These are phyloP conservation scores for Syngnathus typhle DNA, from an alignment of 2,113 vertebrate genomes.

Conservation along the genomic window DNA sequence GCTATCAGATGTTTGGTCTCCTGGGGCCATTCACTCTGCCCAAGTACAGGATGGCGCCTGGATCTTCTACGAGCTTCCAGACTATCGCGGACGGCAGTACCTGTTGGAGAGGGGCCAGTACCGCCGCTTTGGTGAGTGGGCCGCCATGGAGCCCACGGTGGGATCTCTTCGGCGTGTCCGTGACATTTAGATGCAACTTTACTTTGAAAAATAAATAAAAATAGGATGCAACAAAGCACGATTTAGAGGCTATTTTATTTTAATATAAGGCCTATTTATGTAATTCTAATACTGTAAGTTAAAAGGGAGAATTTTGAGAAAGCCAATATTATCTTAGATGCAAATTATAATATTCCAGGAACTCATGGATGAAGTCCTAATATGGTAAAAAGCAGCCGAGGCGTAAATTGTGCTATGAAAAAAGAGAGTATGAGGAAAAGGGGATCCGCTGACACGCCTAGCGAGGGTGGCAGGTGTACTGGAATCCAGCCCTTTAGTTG, in stretches of 20 bases:
- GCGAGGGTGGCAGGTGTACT: no score
- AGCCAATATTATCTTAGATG: neutral
- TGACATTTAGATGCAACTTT: conserved; percentile 15
- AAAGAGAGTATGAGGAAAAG: no score
- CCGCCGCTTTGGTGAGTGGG: conserved; percentile 46
- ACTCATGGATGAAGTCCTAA: neutral
- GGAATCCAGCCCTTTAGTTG: no score
- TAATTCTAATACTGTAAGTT: neutral
- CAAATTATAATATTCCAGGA: no score
- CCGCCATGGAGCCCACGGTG: conserved; percentile 35
- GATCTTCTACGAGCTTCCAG: conserved; percentile 54
- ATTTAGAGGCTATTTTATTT: neutral
- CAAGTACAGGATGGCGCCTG: conserved; percentile 51
- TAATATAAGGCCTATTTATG: neutral
- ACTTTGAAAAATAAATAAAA: conserved; percentile 39
- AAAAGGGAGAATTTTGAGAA: neutral
- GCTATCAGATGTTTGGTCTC: conserved; percentile 24
- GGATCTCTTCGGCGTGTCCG: conserved; percentile 40
- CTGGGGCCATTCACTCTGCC: conserved; percentile 44
- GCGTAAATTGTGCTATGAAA: no score
- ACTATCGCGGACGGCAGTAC: conserved; percentile 45
- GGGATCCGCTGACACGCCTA: no score
- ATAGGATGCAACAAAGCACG: neutral
- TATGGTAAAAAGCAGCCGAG: neutral
- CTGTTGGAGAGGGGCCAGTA: conserved; percentile 55